phyloP scores from a whole-genome alignment of 53 echinoderm and acorn worm species.

The Temnopleurus reevesii region DNA sequence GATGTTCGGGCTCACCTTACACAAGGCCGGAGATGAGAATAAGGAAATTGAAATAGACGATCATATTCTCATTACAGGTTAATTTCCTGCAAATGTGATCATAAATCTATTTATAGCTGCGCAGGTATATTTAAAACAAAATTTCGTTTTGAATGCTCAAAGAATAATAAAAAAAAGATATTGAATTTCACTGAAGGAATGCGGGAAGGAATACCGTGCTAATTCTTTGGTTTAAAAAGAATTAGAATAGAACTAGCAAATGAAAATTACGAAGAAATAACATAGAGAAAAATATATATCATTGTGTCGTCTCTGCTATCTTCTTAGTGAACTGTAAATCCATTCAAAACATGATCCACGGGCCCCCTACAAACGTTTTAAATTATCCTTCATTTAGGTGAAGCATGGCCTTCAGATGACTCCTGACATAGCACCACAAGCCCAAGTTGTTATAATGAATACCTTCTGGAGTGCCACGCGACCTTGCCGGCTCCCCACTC shows the following conservation, averaged over 20 bases:
- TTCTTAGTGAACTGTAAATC: too few species aligned
- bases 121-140: neutral
- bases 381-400: neutral
- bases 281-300: too few species aligned
- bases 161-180: neutral
- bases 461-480: slow-evolving; percentile 18
- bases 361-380: too few species aligned
- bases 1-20: neutral
- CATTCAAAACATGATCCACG: too few species aligned
- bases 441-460: slow-evolving; percentile 1
- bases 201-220: too few species aligned
- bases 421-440: neutral
- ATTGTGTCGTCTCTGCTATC: too few species aligned
- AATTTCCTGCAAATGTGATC: neutral
- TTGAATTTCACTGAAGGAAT: neutral
- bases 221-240: too few species aligned
- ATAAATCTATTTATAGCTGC: neutral
- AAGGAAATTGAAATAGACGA: neutral
- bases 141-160: neutral
- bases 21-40: neutral
- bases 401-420: neutral
- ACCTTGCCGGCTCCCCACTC: neutral
- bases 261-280: too few species aligned
- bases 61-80: neutral
- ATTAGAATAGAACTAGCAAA: too few species aligned